A percentile compares a stretch with the other conserved stretches of the same genome.
Evolutionary conservation across 2,888 invertebrate genomes (phyloP).

Genomic region (Melikaiella ostensackeni): DNA sequence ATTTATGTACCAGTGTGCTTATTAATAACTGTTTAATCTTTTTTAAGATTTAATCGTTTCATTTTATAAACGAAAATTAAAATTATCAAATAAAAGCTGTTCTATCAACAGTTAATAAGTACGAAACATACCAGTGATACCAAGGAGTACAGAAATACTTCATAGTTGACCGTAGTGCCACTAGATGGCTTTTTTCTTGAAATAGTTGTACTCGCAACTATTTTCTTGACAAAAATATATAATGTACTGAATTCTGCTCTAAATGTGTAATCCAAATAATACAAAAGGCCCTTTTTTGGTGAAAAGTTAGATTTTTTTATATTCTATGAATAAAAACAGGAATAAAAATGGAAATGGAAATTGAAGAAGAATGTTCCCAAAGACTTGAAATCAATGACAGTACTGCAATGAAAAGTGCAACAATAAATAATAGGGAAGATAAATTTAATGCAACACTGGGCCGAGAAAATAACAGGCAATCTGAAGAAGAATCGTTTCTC

Average conservation of each 20-base stretch:
- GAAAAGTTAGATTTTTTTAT: not conserved
- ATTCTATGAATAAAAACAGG: not conserved
- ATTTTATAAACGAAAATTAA: not conserved
- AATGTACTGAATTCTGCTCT: too few relatives aligned
- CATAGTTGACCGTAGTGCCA: not conserved
- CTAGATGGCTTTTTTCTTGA: not conserved
- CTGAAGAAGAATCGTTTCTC: conserved; percentile 81
- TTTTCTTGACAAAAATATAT: too few relatives aligned
- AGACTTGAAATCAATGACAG: not conserved
- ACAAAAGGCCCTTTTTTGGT: not conserved
- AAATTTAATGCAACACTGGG: not conserved
- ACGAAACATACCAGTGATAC: not conserved
- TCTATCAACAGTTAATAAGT: not conserved
- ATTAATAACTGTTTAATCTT: too few relatives aligned
- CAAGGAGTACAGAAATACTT: not conserved
- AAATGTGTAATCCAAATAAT: not conserved
- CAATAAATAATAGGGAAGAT: not conserved
- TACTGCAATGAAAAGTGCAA: not conserved
- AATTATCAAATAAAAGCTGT: not conserved
- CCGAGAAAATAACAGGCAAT: conserved; percentile 61
- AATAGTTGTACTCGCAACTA: not conserved
- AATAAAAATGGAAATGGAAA: conserved; percentile 13
- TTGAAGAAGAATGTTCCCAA: not conserved
- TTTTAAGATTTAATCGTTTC: too few relatives aligned
- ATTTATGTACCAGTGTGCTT: too few relatives aligned